Conservation (phyloP, 2,113 vertebrate species). For the Monopterus albus region DNA sequence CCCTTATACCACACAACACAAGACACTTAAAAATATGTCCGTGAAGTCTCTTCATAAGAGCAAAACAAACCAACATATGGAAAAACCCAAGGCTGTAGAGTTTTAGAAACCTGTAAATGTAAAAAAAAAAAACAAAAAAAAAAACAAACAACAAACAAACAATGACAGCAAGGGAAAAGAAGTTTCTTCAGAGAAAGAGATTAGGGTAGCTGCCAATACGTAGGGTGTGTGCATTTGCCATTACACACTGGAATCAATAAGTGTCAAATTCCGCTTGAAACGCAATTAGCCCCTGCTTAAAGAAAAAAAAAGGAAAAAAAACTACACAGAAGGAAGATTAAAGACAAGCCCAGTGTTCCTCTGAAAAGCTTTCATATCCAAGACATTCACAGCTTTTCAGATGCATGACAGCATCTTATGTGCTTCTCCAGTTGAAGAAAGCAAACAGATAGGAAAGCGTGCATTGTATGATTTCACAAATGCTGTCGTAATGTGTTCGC, state of each 20-base stretch:
- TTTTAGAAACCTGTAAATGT: constrained; percentile 19
- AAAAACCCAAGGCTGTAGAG: constrained; percentile 17
- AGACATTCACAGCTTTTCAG: constrained; percentile 35
- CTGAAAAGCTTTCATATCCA: constrained; percentile 47
- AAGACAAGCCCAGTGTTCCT: constrained; percentile 55
- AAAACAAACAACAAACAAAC: too few species aligned
- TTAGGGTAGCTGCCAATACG: constrained; percentile 70
- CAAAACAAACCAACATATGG: constrained; percentile 47
- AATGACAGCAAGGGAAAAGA: constrained; percentile 57
- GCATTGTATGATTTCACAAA: constrained; percentile 55
- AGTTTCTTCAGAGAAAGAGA: constrained; percentile 65
- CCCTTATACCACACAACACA: constrained; percentile 20
- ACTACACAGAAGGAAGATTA: constrained; percentile 62
- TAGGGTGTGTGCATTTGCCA: constrained; percentile 45
- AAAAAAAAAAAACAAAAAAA: constrained; percentile 8
- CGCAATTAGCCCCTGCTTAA: constrained; percentile 70
- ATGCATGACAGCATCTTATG: constrained; percentile 62
- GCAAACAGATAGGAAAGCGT: constrained; percentile 51
- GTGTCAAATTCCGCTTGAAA: constrained; percentile 76
- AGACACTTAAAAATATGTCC: constrained; percentile 17
- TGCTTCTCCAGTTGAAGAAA: constrained; percentile 34
- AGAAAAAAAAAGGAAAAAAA: constrained; percentile 55
- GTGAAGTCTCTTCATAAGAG: constrained; percentile 18
- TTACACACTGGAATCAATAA: constrained; percentile 73
- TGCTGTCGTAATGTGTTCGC: constrained; percentile 47